These are phyloP conservation scores for Panopea generosa DNA, from an alignment of 2,888 invertebrate species.

Conservation along the genomic window DNA sequence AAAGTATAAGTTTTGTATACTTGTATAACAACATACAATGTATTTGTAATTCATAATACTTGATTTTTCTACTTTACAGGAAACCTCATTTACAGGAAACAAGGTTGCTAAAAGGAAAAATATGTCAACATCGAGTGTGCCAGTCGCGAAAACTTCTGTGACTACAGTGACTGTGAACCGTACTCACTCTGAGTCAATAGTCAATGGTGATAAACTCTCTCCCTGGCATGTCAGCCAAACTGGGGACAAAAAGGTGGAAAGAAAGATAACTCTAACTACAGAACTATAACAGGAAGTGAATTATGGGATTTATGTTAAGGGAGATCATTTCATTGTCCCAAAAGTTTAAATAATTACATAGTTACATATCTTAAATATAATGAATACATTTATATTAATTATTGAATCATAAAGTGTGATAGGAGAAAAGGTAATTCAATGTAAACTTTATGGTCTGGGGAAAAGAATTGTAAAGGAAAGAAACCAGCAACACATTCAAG, in stretches of 20 bases:
- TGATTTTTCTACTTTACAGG: constrained; percentile 71
- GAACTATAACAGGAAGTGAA: constrained; percentile 65
- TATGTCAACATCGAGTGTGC: constrained; percentile 60
- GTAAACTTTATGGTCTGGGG: no score
- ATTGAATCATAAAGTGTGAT: no score
- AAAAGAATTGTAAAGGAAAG: no score
- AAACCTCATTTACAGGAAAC: constrained; percentile 74
- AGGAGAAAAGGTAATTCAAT: no score
- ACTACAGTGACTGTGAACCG: constrained; percentile 54
- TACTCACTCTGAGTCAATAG: constrained; percentile 61
- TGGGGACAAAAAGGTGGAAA: constrained; percentile 70
- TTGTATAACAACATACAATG: no score
- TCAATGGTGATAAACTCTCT: constrained; percentile 68
- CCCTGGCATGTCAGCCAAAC: constrained; percentile 70
- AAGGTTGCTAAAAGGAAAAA: constrained; percentile 74
- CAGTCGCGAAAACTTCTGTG: constrained; percentile 44
- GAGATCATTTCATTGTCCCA: no score
- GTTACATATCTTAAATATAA: no score
- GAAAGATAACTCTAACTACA: constrained; percentile 75
- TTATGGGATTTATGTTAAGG: not conserved
- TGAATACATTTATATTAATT: no score
- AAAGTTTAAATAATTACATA: no score
- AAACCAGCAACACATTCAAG: no score
- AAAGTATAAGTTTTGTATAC: no score
- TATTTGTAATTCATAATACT: no score